A percentile compares a stretch with the other conserved stretches of the same genome.
Evolutionary conservation across 2,113 vertebrate species (phyloP).

Genomic region (Gavia stellata): DNA sequence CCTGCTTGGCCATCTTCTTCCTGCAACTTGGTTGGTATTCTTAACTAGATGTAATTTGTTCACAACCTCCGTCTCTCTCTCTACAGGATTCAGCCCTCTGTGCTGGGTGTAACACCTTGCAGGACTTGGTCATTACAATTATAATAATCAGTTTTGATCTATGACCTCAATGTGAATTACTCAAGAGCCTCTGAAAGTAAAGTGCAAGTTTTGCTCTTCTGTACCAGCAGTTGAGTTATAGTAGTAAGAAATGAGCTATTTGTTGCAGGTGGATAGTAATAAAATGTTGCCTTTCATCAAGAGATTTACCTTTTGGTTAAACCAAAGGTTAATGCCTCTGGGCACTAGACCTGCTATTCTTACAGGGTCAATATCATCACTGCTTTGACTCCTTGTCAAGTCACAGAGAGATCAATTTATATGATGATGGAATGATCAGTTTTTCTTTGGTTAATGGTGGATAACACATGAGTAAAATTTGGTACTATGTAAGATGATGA

Average conservation of each 20-base stretch:
- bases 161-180: background rate
- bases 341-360: background rate
- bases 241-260: background rate
- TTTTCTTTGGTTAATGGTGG: constrained; percentile 1
- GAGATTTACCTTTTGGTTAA: constrained; percentile 38
- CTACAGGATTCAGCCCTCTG: background rate
- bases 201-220: background rate
- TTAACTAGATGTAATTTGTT: background rate
- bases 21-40: background rate
- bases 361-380: background rate
- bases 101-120: background rate
- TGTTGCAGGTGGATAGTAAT: background rate
- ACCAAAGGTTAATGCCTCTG: background rate
- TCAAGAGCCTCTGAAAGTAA: background rate
- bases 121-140: background rate
- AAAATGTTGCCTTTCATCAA: background rate
- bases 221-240: background rate
- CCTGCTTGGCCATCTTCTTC: background rate
- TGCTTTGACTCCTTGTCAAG: background rate
- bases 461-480: background rate
- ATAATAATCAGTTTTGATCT: background rate
- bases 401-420: background rate
- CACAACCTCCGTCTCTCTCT: background rate
- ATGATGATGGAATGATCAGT: background rate
- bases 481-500: background rate